Conservation (phyloP, 2,113 vertebrate genomes). For the Illadopsis cleaveri region DNA sequence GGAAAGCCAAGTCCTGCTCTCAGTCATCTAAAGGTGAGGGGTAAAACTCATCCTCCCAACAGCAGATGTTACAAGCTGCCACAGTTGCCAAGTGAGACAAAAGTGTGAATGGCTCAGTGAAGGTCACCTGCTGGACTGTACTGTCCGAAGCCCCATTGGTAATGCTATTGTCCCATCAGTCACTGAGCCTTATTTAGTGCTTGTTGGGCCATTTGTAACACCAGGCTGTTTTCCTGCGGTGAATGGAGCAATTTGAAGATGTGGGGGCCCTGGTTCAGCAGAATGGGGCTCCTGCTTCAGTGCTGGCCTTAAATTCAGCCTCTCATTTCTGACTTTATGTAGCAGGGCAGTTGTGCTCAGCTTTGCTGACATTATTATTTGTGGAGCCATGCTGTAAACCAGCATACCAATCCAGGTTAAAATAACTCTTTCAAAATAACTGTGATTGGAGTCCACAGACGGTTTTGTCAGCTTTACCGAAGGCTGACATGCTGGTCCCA, state of each 20-base stretch:
- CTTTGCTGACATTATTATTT: neutral
- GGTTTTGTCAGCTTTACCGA: neutral
- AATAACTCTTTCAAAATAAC: slow-evolving; percentile 33
- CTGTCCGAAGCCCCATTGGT: neutral
- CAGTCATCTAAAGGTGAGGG: neutral
- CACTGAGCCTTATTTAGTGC: neutral
- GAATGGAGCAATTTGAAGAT: neutral
- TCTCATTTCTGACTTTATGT: neutral
- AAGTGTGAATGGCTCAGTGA: neutral
- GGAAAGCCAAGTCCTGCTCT: neutral
- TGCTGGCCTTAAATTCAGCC: neutral
- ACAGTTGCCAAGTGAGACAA: neutral
- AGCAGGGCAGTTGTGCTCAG: neutral
- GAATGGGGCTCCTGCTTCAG: neutral
- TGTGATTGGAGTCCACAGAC: neutral
- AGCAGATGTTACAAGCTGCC: neutral
- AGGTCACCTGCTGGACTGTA: neutral
- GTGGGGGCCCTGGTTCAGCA: neutral
- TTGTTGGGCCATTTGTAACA: neutral
- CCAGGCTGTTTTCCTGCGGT: neutral
- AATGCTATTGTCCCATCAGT: neutral
- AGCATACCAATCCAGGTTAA: neutral
- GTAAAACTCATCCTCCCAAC: neutral
- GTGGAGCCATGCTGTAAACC: neutral
- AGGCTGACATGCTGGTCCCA: neutral